Conservation (phyloP, 2,888 invertebrate species). For the Argynnis bischoffii region DNA sequence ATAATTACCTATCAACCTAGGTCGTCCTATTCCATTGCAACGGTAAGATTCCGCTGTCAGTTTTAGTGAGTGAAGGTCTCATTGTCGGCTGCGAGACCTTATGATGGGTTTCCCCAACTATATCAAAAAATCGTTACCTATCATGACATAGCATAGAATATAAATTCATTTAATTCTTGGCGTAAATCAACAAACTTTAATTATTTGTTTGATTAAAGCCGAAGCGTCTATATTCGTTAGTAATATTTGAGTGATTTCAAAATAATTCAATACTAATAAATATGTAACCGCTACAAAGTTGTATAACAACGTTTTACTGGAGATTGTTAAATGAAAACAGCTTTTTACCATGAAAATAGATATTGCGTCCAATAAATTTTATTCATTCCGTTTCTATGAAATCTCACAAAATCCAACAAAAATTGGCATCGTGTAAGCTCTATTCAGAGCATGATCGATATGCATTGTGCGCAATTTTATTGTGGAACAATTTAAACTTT, state of each 20-base stretch:
- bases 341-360: constrained; percentile 6
- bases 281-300: background rate
- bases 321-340: constrained; percentile 1
- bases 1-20: too few species aligned
- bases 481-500: constrained; percentile 24
- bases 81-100: too few species aligned
- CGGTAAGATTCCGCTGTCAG: too few species aligned
- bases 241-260: background rate
- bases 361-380: constrained; percentile 3
- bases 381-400: constrained; percentile 8
- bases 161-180: background rate
- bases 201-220: constrained; percentile 3
- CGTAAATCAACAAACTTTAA: background rate
- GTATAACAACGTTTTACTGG: constrained; percentile 3
- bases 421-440: constrained; percentile 18
- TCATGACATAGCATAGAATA: too few species aligned
- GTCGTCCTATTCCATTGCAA: too few species aligned
- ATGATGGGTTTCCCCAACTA: too few species aligned
- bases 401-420: constrained; percentile 16
- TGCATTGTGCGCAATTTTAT: constrained; percentile 30
- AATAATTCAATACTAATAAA: constrained; percentile 2
- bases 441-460: constrained; percentile 30
- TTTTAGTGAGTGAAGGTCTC: too few species aligned
- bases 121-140: too few species aligned
- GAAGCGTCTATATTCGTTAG: background rate